phyloP scores from a whole-genome alignment of 2,113 vertebrate species.

The Deroptyus accipitrinus region DNA sequence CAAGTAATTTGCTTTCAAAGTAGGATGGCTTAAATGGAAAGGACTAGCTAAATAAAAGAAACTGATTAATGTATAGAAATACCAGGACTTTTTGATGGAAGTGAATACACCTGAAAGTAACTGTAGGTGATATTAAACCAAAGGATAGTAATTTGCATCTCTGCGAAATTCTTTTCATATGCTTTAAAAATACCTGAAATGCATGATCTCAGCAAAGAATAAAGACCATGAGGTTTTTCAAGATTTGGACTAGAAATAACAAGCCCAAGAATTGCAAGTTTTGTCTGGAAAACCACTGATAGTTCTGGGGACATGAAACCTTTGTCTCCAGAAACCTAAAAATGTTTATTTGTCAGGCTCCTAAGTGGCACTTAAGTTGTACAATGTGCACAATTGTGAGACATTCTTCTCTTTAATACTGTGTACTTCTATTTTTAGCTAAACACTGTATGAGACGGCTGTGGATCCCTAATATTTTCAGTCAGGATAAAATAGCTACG shows the following conservation, averaged over 20 bases:
- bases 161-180: not conserved
- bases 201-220: not conserved
- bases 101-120: not conserved
- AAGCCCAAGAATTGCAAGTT: not conserved
- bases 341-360: not conserved
- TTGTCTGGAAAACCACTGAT: not conserved
- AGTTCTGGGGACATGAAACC: not conserved
- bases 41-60: not conserved
- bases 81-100: not conserved
- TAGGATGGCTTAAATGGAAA: not conserved
- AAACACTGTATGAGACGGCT: not conserved
- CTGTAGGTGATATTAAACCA: not conserved
- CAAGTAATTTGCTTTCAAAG: not conserved
- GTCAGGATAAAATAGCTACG: not conserved
- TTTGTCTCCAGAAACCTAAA: not conserved
- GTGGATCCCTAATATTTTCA: not conserved
- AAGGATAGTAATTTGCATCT: not conserved
- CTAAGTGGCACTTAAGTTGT: not conserved
- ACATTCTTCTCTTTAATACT: not conserved
- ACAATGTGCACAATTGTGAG: not conserved
- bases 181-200: not conserved
- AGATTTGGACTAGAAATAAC: not conserved
- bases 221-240: not conserved
- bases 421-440: not conserved
- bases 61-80: not conserved